phyloP scores from a whole-genome alignment of 2,113 vertebrate species.

The Solea solea region DNA sequence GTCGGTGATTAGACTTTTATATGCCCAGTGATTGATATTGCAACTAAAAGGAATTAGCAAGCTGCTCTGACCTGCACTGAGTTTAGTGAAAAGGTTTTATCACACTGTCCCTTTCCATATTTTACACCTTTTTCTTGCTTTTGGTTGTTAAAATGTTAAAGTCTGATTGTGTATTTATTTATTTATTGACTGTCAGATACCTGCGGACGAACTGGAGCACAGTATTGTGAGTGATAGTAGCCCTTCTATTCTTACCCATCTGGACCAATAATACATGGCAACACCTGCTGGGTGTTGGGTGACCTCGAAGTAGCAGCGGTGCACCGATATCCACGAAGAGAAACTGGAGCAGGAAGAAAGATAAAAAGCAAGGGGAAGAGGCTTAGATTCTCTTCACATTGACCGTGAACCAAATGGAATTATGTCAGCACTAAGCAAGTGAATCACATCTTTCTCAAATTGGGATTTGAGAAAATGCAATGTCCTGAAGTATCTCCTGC shows the following conservation, averaged over 20 bases:
- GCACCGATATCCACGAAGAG: neutral
- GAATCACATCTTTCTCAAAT: too few species aligned
- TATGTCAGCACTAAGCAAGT: too few species aligned
- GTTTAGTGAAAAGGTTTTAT: neutral
- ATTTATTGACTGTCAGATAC: neutral
- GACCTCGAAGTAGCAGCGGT: slow-evolving; percentile 5
- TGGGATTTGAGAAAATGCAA: too few species aligned
- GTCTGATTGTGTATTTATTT: neutral
- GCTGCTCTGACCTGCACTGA: neutral
- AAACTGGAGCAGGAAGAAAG: neutral
- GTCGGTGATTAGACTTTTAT: too few species aligned
- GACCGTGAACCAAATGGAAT: neutral
- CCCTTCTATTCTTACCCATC: slow-evolving; percentile 1
- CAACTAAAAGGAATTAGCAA: neutral
- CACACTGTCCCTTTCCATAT: neutral
- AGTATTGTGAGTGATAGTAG: neutral
- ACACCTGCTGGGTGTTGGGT: slow-evolving; percentile 28
- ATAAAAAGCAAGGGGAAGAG: neutral
- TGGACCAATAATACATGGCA: slow-evolving; percentile 4
- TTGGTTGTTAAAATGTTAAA: neutral
- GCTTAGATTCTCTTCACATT: too few species aligned
- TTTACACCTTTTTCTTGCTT: neutral
- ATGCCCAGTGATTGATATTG: neutral
- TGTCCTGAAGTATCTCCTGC: too few species aligned
- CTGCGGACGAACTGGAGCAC: slow-evolving; percentile 2